Evolutionary conservation across 2,888 invertebrate genomes (phyloP), one percentile per base, ranked within the genome.

Genomic region (Disparrhopalites patrizii): DNA sequence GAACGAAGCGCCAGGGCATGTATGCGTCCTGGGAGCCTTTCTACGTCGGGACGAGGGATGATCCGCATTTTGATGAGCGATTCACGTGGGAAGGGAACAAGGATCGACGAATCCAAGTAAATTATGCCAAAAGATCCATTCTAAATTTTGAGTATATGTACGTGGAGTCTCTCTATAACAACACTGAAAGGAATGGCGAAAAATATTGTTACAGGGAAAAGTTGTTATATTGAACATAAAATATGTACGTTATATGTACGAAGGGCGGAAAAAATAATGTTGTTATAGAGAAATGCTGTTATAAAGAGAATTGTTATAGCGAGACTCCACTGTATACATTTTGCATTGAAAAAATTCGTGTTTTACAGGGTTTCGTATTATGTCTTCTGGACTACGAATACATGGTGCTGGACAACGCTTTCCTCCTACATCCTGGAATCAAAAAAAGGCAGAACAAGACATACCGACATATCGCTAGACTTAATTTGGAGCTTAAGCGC

Each of bases 71-170:
- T 78, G 93, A 94, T 75, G 93, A 94, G 79, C 83, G 93, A 77
- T 85, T 94, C 67, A 91, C 91, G 78, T 94, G 94, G 93, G 93
- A 94, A 78, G 94, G 94, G 50, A 91, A 91, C 80, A 89, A 91
- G 80, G 93, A 94, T 80, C 94, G 94, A 82, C 94, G 94, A 93
- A 90, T 93, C 67, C 94, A 94, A 88, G 93, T 93, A 79, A 78
- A 52, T 18, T 10, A 18, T 47, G 7, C 8, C n/a, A 23, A n/a
- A 27, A 13, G 18, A 10, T 23, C 28, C 20, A 4, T 10, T n/a
- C 5, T 23, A 8, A 23, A 7, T 52, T 23, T 52, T 43, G 5
- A 43, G 5, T 43, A 10, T 5, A 4, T 15, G n/a, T n/a, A 43
- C n/a, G n/a, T n/a, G n/a, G n/a, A n/a, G n/a, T n/a, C n/a, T n/a